Evolutionary conservation across 2,113 vertebrate species (phyloP).

Genomic region (Balaeniceps rex): DNA sequence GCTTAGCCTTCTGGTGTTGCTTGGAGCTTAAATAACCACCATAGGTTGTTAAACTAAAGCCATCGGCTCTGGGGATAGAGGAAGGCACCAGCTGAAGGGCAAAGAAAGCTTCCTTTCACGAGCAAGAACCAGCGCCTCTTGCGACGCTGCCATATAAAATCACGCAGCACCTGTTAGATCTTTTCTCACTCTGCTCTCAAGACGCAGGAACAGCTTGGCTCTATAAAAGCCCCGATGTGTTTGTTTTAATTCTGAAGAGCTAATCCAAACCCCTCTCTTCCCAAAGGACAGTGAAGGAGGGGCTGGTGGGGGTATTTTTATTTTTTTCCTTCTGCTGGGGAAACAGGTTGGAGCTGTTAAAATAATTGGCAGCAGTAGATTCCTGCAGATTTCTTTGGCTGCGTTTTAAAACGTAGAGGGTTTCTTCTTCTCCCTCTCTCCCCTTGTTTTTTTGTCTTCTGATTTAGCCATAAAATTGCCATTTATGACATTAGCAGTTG

Average conservation of each 20-base stretch:
- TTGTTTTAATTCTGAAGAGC: slow-evolving; percentile 69
- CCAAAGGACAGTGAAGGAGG: slow-evolving; percentile 34
- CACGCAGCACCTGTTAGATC: slow-evolving; percentile 65
- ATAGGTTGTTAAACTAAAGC: neutral
- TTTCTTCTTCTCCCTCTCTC: slow-evolving; percentile 28
- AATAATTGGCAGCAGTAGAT: slow-evolving; percentile 44
- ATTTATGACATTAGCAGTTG: slow-evolving; percentile 58
- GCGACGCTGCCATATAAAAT: slow-evolving; percentile 48
- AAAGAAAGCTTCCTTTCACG: slow-evolving; percentile 29
- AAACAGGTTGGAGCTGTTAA: slow-evolving; percentile 64
- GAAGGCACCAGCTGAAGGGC: neutral
- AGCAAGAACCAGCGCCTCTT: slow-evolving; percentile 1
- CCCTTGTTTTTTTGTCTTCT: slow-evolving; percentile 37
- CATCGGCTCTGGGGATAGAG: neutral
- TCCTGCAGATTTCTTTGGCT: slow-evolving; percentile 32
- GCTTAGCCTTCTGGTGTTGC: neutral
- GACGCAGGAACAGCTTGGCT: slow-evolving; percentile 53
- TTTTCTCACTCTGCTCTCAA: slow-evolving; percentile 55
- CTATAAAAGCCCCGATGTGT: slow-evolving; percentile 55
- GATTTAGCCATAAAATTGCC: slow-evolving; percentile 57
- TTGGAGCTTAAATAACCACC: neutral
- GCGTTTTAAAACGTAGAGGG: slow-evolving; percentile 38
- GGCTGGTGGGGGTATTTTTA: slow-evolving; percentile 46
- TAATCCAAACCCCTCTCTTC: slow-evolving; percentile 58
- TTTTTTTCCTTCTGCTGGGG: slow-evolving; percentile 49